Base-by-base conservation (phyloP, 92 coral and sea anemone genomes). In the Actinernus sp. region DNA sequence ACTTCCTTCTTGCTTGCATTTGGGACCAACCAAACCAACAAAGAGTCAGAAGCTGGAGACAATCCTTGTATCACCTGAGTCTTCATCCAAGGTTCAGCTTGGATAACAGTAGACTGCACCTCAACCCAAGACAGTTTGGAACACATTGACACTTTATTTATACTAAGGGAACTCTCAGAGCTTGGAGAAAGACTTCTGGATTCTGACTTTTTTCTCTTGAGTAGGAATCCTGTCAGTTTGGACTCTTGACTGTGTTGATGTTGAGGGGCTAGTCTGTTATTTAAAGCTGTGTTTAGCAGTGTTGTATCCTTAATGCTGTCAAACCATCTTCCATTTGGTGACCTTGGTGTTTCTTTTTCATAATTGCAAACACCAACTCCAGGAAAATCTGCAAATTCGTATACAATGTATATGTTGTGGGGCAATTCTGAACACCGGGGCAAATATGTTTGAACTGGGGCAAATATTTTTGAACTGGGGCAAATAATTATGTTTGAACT, bases 11-110 rank as follows among this genome's bases (percentile, higher is more conserved):
- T 46, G 25, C 36, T 39, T 47, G 61, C 40, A 11, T 25, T 45
- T 7, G 72, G 56, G 12, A 30, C 36, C 17, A 85, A 53, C 71
- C 67, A 62, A 8, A 71, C 62, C 7, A 78, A 30, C 53, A 84
- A 49, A 22, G 91, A 85, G 17, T 74, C 77, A 29, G 82, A 75
- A 21, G 71, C 70, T n/a, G 77, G 63, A 19, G 55, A 78, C 25
- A 85, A 23, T 11, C 73, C 65, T 0, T 25, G 58, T 21, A 85
- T 52, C 21, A 9, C n/a, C 23, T 54, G 65, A 39, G 51, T 28
- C 43, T 85, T 70, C 63, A 64, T 72, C 81, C 86, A 78, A 3
- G 61, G 34, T 32, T 78, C 77, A 19, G 73, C 54, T 18, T 14
- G 43, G 31, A 63, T 40, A 40, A 78, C 38, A 23, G 58, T 14